A percentile compares a stretch with the other conserved stretches of the same genome.
These are phyloP conservation scores for Sinonovacula constricta DNA, from an alignment of 1,140 invertebrate species.

Conservation along the genomic window DNA sequence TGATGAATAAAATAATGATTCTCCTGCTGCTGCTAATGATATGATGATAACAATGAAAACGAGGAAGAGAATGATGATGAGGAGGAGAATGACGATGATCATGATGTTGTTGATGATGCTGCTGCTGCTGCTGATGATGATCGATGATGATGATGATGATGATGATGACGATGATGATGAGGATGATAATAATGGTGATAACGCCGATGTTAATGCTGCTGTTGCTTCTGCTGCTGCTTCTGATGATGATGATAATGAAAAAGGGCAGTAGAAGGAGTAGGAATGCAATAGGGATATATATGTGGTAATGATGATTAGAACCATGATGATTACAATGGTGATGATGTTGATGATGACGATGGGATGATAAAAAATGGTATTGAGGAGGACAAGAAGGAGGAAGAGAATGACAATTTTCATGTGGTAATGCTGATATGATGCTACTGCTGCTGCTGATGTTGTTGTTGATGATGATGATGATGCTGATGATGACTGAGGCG, in stretches of 20 bases:
- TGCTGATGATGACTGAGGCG: conserved; percentile 39
- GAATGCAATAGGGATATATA: conserved; percentile 9
- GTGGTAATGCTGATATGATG: too few relatives aligned
- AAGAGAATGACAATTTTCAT: conserved; percentile 35
- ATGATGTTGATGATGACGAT: conserved; percentile 45
- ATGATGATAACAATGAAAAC: conserved; percentile 22
- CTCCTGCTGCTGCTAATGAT: conserved; percentile 33
- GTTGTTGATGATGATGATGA: too few relatives aligned
- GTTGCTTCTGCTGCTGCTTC: conserved; percentile 13
- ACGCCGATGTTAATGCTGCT: conserved; percentile 31
- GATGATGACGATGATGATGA: conserved; percentile 41
- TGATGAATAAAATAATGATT: too few relatives aligned
- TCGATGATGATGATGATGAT: conserved; percentile 41
- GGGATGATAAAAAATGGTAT: conserved; percentile 25
- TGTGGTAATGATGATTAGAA: not conserved
- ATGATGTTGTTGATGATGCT: too few relatives aligned
- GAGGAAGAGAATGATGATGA: not conserved
- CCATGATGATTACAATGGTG: not conserved
- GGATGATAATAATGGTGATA: conserved; percentile 30
- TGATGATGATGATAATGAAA: conserved; percentile 32
- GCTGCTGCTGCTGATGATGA: too few relatives aligned
- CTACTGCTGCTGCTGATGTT: too few relatives aligned
- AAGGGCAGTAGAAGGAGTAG: conserved; percentile 12
- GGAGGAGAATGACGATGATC: too few relatives aligned
- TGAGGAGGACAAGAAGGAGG: conserved; percentile 47